A percentile compares a stretch with the other conserved stretches of the same genome.
These are phyloP conservation scores for Calonectris borealis DNA, from an alignment of 2,113 vertebrate genomes.

Conservation along the genomic window DNA sequence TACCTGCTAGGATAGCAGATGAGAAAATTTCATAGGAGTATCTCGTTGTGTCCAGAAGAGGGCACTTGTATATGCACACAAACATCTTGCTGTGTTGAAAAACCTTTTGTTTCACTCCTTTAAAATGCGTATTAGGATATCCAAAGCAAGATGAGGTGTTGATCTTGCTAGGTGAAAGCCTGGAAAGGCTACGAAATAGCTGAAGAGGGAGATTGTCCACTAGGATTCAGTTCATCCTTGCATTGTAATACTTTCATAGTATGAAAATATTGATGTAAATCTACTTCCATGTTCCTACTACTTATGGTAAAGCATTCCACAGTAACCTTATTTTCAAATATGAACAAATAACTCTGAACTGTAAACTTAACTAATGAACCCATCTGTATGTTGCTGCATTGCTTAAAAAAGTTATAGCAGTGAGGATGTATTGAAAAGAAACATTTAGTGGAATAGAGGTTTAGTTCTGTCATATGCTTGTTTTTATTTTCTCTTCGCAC, in stretches of 20 bases:
- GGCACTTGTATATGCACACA: not conserved
- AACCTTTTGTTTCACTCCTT: not conserved
- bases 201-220: not conserved
- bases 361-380: not conserved
- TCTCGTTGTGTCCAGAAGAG: not conserved
- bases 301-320: not conserved
- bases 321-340: not conserved
- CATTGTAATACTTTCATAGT: not conserved
- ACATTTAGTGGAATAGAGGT: not conserved
- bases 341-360: not conserved
- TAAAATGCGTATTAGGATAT: not conserved
- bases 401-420: not conserved
- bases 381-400: not conserved
- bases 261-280: not conserved
- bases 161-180: not conserved
- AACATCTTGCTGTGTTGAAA: not conserved
- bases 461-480: not conserved
- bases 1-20: not conserved
- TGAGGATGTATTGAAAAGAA: not conserved
- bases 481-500: not conserved
- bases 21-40: not conserved
- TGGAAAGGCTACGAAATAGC: not conserved
- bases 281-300: not conserved
- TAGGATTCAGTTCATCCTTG: not conserved
- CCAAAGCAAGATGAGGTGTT: not conserved